These are phyloP conservation scores for Erynnis tages DNA, from an alignment of 2,888 invertebrate species.

Conservation along the genomic window DNA sequence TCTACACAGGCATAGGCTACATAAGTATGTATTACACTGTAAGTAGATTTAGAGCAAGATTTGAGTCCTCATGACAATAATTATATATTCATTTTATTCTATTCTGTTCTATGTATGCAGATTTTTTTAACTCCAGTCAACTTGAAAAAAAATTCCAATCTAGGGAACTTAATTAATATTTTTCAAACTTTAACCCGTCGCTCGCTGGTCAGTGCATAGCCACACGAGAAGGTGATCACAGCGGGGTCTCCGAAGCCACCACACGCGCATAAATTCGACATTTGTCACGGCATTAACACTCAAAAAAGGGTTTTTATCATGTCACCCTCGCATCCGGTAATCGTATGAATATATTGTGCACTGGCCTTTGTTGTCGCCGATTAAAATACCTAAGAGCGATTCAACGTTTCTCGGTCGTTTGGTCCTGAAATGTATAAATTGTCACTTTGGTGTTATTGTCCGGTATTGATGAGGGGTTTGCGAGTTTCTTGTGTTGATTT, in stretches of 20 bases:
- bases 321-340: conserved; percentile 76
- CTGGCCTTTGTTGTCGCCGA: conserved; percentile 22
- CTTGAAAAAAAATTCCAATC: no score
- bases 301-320: conserved; percentile 74
- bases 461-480: neutral
- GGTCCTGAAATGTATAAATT: conserved; percentile 22
- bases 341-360: conserved; percentile 56
- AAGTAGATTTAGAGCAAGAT: no score
- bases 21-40: no score
- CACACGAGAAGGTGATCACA: conserved; percentile 47
- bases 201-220: conserved; percentile 33
- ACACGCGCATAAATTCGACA: conserved; percentile 76
- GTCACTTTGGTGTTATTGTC: conserved; percentile 14
- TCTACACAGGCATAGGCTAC: no score
- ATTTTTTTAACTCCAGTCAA: no score
- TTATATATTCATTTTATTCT: no score
- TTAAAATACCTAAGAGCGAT: conserved; percentile 23
- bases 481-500: neutral
- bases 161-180: no score
- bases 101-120: no score
- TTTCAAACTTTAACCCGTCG: no score
- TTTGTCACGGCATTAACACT: conserved; percentile 81
- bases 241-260: conserved; percentile 64
- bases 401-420: conserved; percentile 14
- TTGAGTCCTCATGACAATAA: no score